Base-by-base conservation (phyloP, 1,140 invertebrate species). In the Heliconius nattereri region DNA sequence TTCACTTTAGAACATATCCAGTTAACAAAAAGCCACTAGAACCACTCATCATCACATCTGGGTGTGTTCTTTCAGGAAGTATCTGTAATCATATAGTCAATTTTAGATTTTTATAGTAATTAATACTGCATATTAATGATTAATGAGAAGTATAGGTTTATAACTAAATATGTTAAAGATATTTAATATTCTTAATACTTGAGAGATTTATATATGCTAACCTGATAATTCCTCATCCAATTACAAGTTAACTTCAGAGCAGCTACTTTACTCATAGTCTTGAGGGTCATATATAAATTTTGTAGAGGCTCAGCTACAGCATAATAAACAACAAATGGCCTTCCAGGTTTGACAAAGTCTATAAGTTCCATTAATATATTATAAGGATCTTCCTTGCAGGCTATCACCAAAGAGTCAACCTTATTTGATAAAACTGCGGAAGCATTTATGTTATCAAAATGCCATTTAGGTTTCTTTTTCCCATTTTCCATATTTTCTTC, bases 151-250 rank as follows among this genome's bases (percentile, higher is more conserved):
- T 13, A 45, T 45, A 16, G 11, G 40, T 13, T 45, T 45, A 45
- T 5, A 0, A 16, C 3, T 45, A 45, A 45, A 45, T 45, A 45
- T 45, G 13, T 45, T 16, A 7, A 35, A 6, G 32, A 35, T 35
- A 35, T 35, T 35, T 52, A 20, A 52, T 20, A 52, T 52, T 20
- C 16, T 52, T 20, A 52, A n/a, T 23, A 60, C 9, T 9, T 26
- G 7, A 23, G n/a, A 9, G 9, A 23, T 60, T 60, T 26, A 60
- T 11, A 23, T 23, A 54, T 71, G 74, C 57, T 71, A 54, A 99
- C 97, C 95, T 99, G 98, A 95, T 98, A 98, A 74, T 97, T 96
- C 83, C 98, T 95, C 86, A 98, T 94, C 96, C 98, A 99, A 85
- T 97, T 98, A 72, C 98, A 97, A 57, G 97, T 96, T 2, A 99